These are phyloP conservation scores for Meriones psammophilus DNA, from an alignment of 2,797 vertebrate species.

Conservation along the genomic window DNA sequence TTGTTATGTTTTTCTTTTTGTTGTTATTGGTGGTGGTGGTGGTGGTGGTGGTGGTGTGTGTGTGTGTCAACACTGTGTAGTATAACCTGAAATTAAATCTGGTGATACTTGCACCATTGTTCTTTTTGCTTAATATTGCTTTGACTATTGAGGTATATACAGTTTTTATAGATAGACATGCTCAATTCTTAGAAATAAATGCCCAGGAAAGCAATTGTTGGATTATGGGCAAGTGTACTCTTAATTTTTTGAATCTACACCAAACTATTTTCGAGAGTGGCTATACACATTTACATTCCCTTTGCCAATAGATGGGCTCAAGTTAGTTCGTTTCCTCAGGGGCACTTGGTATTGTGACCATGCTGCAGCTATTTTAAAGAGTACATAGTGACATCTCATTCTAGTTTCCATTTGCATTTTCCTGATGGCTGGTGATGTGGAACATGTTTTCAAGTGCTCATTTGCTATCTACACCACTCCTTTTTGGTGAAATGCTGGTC, in stretches of 20 bases:
- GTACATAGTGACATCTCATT: neutral
- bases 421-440: constrained; percentile 24
- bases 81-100: neutral
- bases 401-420: constrained; percentile 58
- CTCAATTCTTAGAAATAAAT: constrained; percentile 50
- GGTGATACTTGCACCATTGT: neutral
- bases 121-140: neutral
- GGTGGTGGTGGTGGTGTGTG: neutral
- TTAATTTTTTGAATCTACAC: neutral
- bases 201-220: neutral
- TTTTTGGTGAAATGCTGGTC: constrained; percentile 41
- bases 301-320: neutral
- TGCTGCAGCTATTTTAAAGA: constrained; percentile 29
- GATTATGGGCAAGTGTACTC: neutral
- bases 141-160: neutral
- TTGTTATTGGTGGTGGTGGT: neutral
- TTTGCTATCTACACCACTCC: neutral
- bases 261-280: neutral
- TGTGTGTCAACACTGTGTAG: neutral
- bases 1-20: too few species aligned
- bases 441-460: constrained; percentile 58
- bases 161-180: neutral
- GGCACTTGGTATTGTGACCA: constrained; percentile 1
- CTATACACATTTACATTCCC: neutral
- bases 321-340: neutral